phyloP scores from a whole-genome alignment of 2,797 vertebrate genomes.

The Notolabrus celidotus region DNA sequence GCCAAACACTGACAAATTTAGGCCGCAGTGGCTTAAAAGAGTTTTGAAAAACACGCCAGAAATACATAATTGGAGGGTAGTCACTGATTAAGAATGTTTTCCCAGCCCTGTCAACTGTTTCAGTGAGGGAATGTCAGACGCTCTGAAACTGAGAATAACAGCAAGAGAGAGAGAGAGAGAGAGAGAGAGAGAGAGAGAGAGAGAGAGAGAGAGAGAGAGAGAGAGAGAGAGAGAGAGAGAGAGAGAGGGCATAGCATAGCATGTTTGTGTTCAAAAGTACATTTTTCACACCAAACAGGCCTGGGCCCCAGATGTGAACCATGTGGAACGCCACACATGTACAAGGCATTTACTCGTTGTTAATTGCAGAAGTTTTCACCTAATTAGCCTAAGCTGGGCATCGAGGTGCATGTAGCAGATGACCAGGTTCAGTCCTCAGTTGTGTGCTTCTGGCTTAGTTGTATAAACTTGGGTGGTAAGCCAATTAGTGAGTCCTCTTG shows the following conservation, averaged over 20 bases:
- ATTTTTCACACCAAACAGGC: slow-evolving; percentile 14
- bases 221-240: not conserved
- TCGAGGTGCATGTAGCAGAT: no score
- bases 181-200: not conserved
- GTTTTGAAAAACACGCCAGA: slow-evolving; percentile 54
- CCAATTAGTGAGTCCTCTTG: no score
- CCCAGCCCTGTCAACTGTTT: slow-evolving; percentile 38
- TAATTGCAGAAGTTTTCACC: no score
- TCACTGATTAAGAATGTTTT: slow-evolving; percentile 59
- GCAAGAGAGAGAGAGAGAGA: not conserved
- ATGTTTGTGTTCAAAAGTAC: not conserved
- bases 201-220: no score
- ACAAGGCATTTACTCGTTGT: no score
- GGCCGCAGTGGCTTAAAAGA: slow-evolving; percentile 52
- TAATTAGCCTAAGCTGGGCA: no score
- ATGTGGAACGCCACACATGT: not conserved
- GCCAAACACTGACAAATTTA: slow-evolving; percentile 66
- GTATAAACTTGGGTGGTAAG: no score
- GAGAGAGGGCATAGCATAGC: no score
- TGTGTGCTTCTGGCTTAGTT: no score
- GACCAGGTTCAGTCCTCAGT: no score
- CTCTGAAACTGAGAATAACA: slow-evolving; percentile 11
- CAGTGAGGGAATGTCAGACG: slow-evolving; percentile 1
- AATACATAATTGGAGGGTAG: slow-evolving; percentile 68
- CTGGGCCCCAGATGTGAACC: not conserved